Conservation (phyloP, 1,140 invertebrate species). For the Homalodisca vitripennis region DNA sequence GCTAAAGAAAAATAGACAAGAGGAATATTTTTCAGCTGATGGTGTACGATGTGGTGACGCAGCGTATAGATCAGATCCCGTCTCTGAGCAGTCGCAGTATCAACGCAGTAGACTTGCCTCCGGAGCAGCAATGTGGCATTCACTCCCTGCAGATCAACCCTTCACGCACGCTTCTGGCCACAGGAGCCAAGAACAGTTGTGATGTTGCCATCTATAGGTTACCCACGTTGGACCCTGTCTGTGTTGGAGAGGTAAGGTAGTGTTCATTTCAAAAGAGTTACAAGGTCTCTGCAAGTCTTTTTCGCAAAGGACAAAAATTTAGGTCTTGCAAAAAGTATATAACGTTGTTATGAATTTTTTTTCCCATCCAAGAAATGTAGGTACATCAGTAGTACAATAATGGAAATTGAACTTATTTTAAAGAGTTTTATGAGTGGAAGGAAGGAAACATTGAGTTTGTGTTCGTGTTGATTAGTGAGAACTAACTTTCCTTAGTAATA, state of each 20-base stretch:
- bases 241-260: slow-evolving; percentile 76
- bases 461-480: too few relatives aligned
- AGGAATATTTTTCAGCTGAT: slow-evolving; percentile 71
- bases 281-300: too few relatives aligned
- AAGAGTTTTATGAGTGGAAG: too few relatives aligned
- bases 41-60: slow-evolving; percentile 78
- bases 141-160: slow-evolving; percentile 94
- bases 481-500: too few relatives aligned
- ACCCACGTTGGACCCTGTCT: slow-evolving; percentile 91
- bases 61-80: slow-evolving; percentile 82
- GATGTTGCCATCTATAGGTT: slow-evolving; percentile 91
- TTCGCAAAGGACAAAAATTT: too few relatives aligned
- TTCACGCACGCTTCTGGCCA: slow-evolving; percentile 86
- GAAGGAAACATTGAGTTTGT: too few relatives aligned
- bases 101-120: slow-evolving; percentile 50
- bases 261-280: neutral
- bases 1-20: too few relatives aligned
- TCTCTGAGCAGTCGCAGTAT: slow-evolving; percentile 65
- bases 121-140: slow-evolving; percentile 75
- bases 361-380: too few relatives aligned
- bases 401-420: too few relatives aligned
- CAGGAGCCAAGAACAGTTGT: slow-evolving; percentile 87
- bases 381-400: too few relatives aligned
- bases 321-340: too few relatives aligned
- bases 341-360: too few relatives aligned